phyloP scores from a whole-genome alignment of 2,113 vertebrate species.

The Sphaerodactylus townsendi region DNA sequence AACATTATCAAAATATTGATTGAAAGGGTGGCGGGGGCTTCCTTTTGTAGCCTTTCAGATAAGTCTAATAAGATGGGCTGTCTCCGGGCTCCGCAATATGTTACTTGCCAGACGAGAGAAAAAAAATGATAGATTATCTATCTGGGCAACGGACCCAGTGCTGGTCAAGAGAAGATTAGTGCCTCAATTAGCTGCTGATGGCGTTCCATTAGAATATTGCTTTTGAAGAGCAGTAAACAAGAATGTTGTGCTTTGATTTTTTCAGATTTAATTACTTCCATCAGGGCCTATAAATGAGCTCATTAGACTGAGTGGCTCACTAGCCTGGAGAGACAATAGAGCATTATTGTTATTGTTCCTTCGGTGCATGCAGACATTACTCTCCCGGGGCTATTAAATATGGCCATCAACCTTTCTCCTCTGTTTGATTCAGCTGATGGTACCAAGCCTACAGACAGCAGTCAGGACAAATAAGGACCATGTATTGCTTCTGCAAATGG shows the following conservation, averaged over 20 bases:
- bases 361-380: slow-evolving; percentile 44
- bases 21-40: slow-evolving; percentile 23
- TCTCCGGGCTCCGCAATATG: slow-evolving; percentile 50
- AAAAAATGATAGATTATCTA: slow-evolving; percentile 71
- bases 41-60: slow-evolving; percentile 29
- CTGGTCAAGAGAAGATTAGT: slow-evolving; percentile 68
- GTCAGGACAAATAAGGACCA: no score
- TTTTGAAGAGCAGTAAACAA: slow-evolving; percentile 78
- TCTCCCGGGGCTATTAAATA: slow-evolving; percentile 12
- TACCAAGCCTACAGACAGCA: no score
- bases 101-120: slow-evolving; percentile 63
- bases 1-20: slow-evolving; percentile 66
- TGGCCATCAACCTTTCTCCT: slow-evolving; percentile 19
- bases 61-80: slow-evolving; percentile 37
- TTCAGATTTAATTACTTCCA: slow-evolving; percentile 86
- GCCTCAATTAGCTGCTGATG: slow-evolving; percentile 76
- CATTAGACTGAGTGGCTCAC: slow-evolving; percentile 85
- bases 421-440: no score
- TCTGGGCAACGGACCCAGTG: slow-evolving; percentile 71
- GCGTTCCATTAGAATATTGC: slow-evolving; percentile 74
- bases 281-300: slow-evolving; percentile 88
- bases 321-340: slow-evolving; percentile 67
- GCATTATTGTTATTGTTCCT: slow-evolving; percentile 64
- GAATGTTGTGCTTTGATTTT: slow-evolving; percentile 76
- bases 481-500: no score